Evolutionary conservation across 2,888 invertebrate genomes (phyloP).

Genomic region (Oscheius sp.): DNA sequence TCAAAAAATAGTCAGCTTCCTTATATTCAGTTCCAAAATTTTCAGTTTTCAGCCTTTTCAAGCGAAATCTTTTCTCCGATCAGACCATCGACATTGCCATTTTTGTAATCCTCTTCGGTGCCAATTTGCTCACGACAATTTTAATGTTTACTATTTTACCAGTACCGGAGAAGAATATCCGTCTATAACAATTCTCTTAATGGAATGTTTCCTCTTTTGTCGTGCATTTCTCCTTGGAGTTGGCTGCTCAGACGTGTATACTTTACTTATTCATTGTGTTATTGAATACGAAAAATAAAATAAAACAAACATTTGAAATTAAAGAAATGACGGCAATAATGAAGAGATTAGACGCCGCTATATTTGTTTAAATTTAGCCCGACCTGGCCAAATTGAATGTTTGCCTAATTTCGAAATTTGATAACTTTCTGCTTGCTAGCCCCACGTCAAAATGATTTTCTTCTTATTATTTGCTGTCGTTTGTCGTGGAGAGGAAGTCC

Average conservation of each 20-base stretch:
- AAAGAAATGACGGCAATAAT: no score
- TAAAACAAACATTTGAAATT: no score
- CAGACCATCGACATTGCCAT: not conserved
- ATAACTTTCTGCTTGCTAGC: no score
- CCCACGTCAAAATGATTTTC: not conserved
- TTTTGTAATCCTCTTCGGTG: not conserved
- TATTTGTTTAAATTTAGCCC: no score
- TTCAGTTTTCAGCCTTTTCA: slow-evolving; percentile 1
- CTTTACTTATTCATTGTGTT: no score
- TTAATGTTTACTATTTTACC: not conserved
- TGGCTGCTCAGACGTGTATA: no score
- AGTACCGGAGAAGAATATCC: not conserved
- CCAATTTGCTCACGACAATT: slow-evolving; percentile 6
- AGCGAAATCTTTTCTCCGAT: slow-evolving; percentile 1
- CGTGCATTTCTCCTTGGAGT: no score
- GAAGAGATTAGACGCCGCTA: no score
- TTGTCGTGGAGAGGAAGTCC: not conserved
- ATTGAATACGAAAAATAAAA: no score
- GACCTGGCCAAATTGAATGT: no score
- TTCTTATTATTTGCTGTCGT: not conserved
- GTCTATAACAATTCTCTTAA: not conserved
- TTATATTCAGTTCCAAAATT: no score
- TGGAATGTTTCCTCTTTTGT: not conserved
- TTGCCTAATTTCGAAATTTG: no score
- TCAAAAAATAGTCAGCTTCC: slow-evolving; percentile 2